These are phyloP conservation scores for Chelmon rostratus DNA, from an alignment of 2,797 vertebrate species.

Conservation along the genomic window DNA sequence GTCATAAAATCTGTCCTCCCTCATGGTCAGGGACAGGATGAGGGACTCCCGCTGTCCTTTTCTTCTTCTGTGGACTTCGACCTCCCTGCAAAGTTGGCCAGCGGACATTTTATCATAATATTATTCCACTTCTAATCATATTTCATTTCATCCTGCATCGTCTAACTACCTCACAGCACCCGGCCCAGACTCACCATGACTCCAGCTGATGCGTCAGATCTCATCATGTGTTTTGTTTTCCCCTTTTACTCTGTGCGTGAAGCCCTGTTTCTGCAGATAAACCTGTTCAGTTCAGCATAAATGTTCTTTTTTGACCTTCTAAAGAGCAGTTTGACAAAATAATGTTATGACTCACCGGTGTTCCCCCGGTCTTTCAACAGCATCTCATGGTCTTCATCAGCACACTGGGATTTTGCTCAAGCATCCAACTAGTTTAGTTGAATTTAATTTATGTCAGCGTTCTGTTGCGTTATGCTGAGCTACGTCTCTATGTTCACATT, in stretches of 20 bases:
- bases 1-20: slow-evolving; percentile 49
- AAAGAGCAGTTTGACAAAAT: too few relatives aligned
- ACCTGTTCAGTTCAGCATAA: neutral
- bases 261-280: neutral
- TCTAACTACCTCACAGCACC: neutral
- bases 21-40: neutral
- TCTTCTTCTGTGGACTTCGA: neutral
- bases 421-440: neutral
- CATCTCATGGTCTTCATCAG: neutral
- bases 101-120: neutral
- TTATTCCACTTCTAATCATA: slow-evolving; percentile 8
- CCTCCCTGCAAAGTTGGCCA: neutral
- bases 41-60: slow-evolving; percentile 16
- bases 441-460: too few relatives aligned
- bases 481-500: too few relatives aligned
- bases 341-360: neutral
- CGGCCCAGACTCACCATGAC: neutral
- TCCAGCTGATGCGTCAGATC: neutral
- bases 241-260: neutral
- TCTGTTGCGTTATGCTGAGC: too few relatives aligned
- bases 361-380: neutral
- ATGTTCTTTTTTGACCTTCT: neutral
- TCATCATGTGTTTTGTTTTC: neutral
- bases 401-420: neutral
- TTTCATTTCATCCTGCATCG: slow-evolving; percentile 28